Percentiles rank a stretch among this genome's conserved stretches.
Conservation (phyloP, 2,113 vertebrate genomes). For the Echinops telfairi region DNA sequence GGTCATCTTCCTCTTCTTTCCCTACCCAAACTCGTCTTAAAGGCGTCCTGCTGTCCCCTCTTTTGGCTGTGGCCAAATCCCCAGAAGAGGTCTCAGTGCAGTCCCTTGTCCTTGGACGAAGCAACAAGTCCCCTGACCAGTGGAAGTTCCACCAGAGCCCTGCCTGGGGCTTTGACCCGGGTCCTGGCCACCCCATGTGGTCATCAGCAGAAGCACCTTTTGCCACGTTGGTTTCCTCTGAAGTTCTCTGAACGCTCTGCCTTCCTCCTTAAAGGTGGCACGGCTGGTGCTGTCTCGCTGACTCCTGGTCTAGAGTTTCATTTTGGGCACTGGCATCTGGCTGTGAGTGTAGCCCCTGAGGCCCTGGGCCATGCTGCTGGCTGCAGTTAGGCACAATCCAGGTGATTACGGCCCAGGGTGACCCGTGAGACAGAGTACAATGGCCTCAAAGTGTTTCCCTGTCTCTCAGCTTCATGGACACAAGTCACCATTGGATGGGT, state of each 20-base stretch:
- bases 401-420: neutral
- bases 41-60: neutral
- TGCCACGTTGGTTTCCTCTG: accelerated
- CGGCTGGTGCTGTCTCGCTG: neutral
- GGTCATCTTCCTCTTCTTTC: too few relatives aligned
- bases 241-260: accelerated
- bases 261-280: accelerated
- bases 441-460: neutral
- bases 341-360: accelerated
- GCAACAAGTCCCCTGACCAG: accelerated
- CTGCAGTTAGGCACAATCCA: neutral
- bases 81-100: neutral
- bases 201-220: accelerated
- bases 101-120: accelerated
- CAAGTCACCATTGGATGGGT: neutral
- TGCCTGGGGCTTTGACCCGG: accelerated
- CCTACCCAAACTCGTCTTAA: too few relatives aligned
- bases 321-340: neutral
- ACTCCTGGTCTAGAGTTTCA: neutral
- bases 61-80: too few relatives aligned
- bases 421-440: neutral
- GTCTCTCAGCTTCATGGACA: neutral
- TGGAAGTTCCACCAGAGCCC: too few relatives aligned
- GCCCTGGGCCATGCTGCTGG: accelerated
- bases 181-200: accelerated